phyloP scores from a whole-genome alignment of 2,888 invertebrate genomes.

The Oasisia sp. region DNA sequence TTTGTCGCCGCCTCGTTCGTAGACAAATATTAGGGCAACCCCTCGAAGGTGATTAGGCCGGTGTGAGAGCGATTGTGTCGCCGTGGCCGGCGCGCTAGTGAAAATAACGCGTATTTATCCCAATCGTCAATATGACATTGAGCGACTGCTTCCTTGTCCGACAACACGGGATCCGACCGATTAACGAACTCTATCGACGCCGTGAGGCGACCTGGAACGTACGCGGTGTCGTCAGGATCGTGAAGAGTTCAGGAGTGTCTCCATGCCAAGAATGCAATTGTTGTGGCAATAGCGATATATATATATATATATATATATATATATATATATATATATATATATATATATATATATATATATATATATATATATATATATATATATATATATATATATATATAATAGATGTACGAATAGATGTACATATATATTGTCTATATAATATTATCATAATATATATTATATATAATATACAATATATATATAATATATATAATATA shows the following conservation, averaged over 20 bases:
- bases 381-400: too few relatives aligned
- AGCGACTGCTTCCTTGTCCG: neutral
- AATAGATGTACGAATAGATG: too few relatives aligned
- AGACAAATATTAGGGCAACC: slow-evolving; percentile 5
- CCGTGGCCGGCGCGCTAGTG: neutral
- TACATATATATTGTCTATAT: too few relatives aligned
- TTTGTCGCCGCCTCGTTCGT: neutral
- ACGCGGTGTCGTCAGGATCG: neutral
- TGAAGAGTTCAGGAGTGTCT: neutral
- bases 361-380: neutral
- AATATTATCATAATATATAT: too few relatives aligned
- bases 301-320: neutral
- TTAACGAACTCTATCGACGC: neutral
- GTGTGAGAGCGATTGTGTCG: neutral
- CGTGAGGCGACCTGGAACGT: neutral
- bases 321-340: neutral
- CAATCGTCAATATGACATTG: neutral
- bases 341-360: slow-evolving; percentile 1
- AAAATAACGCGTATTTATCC: slow-evolving; percentile 3
- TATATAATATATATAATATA: too few relatives aligned
- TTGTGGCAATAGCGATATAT: neutral
- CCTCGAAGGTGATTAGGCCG: slow-evolving; percentile 12
- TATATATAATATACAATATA: too few relatives aligned
- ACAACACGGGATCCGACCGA: neutral
- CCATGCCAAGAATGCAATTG: neutral